These are phyloP conservation scores for Neoarius graeffei DNA, from an alignment of 2,113 vertebrate genomes.

Conservation along the genomic window DNA sequence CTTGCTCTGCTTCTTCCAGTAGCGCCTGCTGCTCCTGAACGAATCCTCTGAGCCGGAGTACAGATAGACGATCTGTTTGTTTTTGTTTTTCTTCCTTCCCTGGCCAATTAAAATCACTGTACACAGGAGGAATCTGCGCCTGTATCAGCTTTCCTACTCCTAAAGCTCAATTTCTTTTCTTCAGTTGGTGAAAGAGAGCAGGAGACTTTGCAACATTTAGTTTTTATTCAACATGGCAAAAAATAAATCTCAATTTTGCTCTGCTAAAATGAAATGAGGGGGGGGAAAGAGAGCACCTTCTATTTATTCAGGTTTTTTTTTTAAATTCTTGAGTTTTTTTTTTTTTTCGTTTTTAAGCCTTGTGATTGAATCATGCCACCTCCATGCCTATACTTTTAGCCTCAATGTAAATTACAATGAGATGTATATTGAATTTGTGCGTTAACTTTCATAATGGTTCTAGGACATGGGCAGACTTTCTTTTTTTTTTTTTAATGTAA, in stretches of 20 bases:
- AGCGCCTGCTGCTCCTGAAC: conserved; percentile 24
- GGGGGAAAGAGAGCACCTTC: conserved; percentile 81
- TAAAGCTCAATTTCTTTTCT: conserved; percentile 36
- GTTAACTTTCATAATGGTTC: conserved; percentile 81
- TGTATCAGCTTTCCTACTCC: background rate
- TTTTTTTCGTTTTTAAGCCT: conserved; percentile 74
- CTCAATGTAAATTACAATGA: conserved; percentile 79
- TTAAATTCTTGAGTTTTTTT: conserved; percentile 13
- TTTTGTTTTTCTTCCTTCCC: background rate
- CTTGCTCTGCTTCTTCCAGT: conserved; percentile 71
- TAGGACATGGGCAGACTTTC: conserved; percentile 75
- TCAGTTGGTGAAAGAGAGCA: conserved; percentile 44
- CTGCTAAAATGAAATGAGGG: conserved; percentile 59
- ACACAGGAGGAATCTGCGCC: background rate
- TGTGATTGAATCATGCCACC: conserved; percentile 83
- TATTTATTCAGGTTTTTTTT: conserved; percentile 85
- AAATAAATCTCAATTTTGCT: conserved; percentile 58
- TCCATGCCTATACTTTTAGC: conserved; percentile 87
- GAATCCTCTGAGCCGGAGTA: conserved; percentile 8
- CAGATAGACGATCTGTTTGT: conserved; percentile 2
- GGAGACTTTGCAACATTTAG: conserved; percentile 49
- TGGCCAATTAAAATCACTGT: background rate
- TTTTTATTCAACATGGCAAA: conserved; percentile 37
- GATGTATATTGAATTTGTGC: conserved; percentile 83
- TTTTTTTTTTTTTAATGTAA: conserved; percentile 77